phyloP scores from a whole-genome alignment of 2,888 invertebrate species.

The Salticus scenicus region DNA sequence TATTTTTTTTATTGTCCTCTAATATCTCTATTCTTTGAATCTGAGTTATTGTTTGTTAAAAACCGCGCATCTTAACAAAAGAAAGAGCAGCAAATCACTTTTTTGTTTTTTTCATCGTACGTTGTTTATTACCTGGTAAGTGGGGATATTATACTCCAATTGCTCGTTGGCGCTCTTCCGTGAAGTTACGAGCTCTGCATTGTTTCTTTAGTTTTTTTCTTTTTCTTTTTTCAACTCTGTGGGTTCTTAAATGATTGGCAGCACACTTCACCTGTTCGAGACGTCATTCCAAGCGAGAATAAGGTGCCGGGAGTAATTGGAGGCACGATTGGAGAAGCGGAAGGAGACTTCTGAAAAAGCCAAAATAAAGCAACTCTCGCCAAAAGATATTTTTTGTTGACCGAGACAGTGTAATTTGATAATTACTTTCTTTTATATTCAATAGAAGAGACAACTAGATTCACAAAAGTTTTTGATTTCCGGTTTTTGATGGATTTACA shows the following conservation, averaged over 20 bases:
- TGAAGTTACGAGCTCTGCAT: background rate
- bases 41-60: slow-evolving; percentile 57
- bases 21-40: slow-evolving; percentile 49
- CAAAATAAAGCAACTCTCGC: too few relatives aligned
- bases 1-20: slow-evolving; percentile 66
- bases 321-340: too few relatives aligned
- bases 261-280: slow-evolving; percentile 7
- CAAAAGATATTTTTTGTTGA: too few relatives aligned
- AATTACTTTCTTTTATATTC: too few relatives aligned
- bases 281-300: background rate
- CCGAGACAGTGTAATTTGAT: too few relatives aligned
- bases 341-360: too few relatives aligned
- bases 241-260: background rate
- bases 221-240: too few relatives aligned
- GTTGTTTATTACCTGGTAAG: slow-evolving; percentile 15
- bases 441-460: too few relatives aligned
- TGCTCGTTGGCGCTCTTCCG: slow-evolving; percentile 8
- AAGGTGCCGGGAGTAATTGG: background rate
- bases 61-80: slow-evolving; percentile 20
- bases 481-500: too few relatives aligned
- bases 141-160: background rate
- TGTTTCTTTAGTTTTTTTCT: too few relatives aligned
- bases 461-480: too few relatives aligned
- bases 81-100: background rate
- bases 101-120: background rate